A percentile compares a stretch with the other conserved stretches of the same genome.
These are phyloP conservation scores for Rhadina sibilatrix DNA, from an alignment of 2,113 vertebrate genomes.

Conservation along the genomic window DNA sequence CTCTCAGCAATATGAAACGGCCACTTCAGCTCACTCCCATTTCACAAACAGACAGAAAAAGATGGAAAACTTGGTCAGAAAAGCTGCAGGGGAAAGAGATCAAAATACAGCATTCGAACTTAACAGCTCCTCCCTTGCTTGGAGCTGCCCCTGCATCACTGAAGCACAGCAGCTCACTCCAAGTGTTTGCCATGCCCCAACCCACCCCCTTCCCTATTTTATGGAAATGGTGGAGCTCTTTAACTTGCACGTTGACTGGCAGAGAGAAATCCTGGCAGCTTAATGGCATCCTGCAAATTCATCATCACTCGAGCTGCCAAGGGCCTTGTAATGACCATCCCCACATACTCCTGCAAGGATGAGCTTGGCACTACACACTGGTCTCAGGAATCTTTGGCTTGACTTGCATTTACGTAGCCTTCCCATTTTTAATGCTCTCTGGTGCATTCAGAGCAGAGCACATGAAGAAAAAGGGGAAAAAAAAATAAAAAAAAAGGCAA, in stretches of 20 bases:
- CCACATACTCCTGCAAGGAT: background rate
- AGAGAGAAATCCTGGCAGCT: conserved; percentile 4
- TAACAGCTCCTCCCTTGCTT: background rate
- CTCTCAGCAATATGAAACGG: background rate
- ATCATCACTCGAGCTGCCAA: background rate
- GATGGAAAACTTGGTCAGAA: background rate
- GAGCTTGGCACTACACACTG: background rate
- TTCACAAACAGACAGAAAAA: background rate
- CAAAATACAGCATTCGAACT: background rate
- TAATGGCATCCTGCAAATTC: conserved; percentile 32
- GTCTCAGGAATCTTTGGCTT: background rate
- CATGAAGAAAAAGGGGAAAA: background rate
- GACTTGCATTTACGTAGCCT: background rate
- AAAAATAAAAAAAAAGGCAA: no score
- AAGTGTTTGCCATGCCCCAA: background rate
- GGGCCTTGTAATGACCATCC: background rate
- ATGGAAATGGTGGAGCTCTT: background rate
- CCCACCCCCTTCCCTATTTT: background rate
- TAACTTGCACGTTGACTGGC: background rate
- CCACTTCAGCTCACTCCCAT: background rate
- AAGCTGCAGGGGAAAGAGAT: background rate
- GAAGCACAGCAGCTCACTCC: background rate
- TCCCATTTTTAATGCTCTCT: background rate
- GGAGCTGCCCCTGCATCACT: background rate
- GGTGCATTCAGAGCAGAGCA: background rate